Percentiles rank a stretch among this genome's conserved stretches.
phyloP scores from a whole-genome alignment of 2,888 invertebrate genomes.

The Diplazon laetatorius region DNA sequence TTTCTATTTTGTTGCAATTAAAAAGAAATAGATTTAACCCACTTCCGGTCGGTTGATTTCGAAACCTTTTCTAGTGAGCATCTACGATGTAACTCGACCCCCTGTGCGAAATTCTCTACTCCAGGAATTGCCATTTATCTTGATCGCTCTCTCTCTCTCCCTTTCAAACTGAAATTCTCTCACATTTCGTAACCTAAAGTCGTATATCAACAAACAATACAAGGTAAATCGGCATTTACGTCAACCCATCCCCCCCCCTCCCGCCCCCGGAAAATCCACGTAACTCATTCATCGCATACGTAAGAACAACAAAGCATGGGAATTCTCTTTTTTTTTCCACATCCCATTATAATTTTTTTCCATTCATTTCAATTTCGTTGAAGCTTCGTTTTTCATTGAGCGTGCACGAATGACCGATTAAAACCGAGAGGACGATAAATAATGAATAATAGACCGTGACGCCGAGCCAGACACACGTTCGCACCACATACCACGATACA shows the following conservation, averaged over 20 bases:
- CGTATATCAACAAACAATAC: background rate
- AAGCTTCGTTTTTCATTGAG: constrained; percentile 1
- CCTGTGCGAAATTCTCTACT: too few species aligned
- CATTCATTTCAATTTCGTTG: background rate
- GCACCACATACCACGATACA: constrained; percentile 31
- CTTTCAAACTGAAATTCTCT: background rate
- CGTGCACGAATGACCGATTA: constrained; percentile 32
- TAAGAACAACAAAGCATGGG: background rate
- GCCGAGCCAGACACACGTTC: constrained; percentile 37
- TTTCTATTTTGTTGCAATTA: too few species aligned
- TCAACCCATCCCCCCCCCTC: background rate
- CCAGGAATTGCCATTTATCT: too few species aligned
- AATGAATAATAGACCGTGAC: constrained; percentile 48
- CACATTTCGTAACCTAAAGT: background rate
- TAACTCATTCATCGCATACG: constrained; percentile 28
- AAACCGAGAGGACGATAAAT: constrained; percentile 51
- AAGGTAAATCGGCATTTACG: background rate
- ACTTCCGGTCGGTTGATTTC: too few species aligned
- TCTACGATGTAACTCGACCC: too few species aligned
- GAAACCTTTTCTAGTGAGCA: too few species aligned
- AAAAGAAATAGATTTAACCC: too few species aligned
- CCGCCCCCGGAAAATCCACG: background rate
- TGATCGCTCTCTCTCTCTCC: too few species aligned
- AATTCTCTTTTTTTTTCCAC: background rate
- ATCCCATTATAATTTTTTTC: background rate